Evolutionary conservation across 2,888 invertebrate genomes (phyloP), one percentile per base, ranked within the genome.

Genomic region (Andrena marginata): DNA sequence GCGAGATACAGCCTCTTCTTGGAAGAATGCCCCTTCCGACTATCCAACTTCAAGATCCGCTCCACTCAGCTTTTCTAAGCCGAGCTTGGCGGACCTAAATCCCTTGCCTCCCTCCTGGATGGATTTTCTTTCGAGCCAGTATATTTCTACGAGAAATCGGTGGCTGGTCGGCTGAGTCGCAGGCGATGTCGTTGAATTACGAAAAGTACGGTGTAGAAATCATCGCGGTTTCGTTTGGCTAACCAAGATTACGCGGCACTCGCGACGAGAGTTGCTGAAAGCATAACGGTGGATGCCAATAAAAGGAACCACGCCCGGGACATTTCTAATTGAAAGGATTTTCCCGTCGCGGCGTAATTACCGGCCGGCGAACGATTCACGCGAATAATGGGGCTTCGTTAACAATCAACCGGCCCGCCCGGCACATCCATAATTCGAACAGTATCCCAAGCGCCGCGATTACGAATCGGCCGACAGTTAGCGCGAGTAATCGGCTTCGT

Each of bases 391-490:
- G 33, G 64, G n/a, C 7, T 23, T 33, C 35, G 42, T 64, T 73
- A 62, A 74, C 33, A 59, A 64, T 71, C 33, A 65, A 72, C 56
- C 56, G 33, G 64, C 26, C 42, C 56, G 35, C 56, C 42, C 72
- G 35, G 42, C n/a, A 56, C 20, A 67, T 62, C 62, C 31, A 67
- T 51, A 56, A 72, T 60, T 29, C 60, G 73, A 49, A 68, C 67
- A 51, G 35, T 68, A 62, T 60, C 23, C 60, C 29, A 31, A 49
- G 51, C 68, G 60, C 33, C 60, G 49, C 60, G 48, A 35, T 29
- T 29, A 33, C 23, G 31, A 6, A 42, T 20, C 68, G 13, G 13
- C 35, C 29, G 65, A 73, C 65, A 59, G 72, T 72, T 54, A 16
- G 31, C 33, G n/a, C 31, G 60, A 33, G 16, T 62, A 62, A 62